Percentiles rank a stretch among this genome's conserved stretches.
phyloP scores from a whole-genome alignment of 2,113 vertebrate genomes.

The Hippocampus zosterae region DNA sequence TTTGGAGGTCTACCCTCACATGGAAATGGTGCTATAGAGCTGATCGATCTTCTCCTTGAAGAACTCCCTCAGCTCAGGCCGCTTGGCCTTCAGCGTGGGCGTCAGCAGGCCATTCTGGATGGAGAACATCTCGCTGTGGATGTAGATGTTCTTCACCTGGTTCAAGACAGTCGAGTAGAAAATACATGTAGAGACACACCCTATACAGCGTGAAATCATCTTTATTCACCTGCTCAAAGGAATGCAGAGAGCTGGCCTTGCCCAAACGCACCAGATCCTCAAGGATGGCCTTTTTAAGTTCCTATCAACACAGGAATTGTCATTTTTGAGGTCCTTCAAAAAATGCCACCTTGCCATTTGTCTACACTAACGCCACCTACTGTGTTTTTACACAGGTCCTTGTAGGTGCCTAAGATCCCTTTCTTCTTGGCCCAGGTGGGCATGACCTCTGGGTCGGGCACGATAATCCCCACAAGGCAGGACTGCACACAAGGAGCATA shows the following conservation, averaged over 20 bases:
- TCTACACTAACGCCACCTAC: conserved; percentile 57
- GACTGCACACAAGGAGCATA: conserved; percentile 69
- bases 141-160: conserved; percentile 91
- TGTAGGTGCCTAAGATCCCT: conserved; percentile 82
- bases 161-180: conserved; percentile 35
- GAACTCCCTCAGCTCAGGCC: conserved; percentile 90
- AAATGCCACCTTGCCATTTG: background rate
- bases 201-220: background rate
- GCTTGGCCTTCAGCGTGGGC: conserved; percentile 92
- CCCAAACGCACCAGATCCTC: conserved; percentile 91
- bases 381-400: conserved; percentile 84
- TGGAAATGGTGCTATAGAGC: conserved; percentile 86
- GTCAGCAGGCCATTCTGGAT: conserved; percentile 93
- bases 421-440: conserved; percentile 90
- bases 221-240: conserved; percentile 89
- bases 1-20: conserved; percentile 72
- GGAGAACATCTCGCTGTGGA: conserved; percentile 93
- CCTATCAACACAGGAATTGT: conserved; percentile 62
- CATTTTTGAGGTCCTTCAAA: background rate
- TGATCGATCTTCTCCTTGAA: conserved; percentile 90
- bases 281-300: conserved; percentile 85
- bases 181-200: background rate
- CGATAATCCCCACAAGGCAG: conserved; percentile 92
- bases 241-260: conserved; percentile 89
- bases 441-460: conserved; percentile 89